Base-by-base conservation (phyloP, 2,797 vertebrate species). In the Leptatherina wallacei region DNA sequence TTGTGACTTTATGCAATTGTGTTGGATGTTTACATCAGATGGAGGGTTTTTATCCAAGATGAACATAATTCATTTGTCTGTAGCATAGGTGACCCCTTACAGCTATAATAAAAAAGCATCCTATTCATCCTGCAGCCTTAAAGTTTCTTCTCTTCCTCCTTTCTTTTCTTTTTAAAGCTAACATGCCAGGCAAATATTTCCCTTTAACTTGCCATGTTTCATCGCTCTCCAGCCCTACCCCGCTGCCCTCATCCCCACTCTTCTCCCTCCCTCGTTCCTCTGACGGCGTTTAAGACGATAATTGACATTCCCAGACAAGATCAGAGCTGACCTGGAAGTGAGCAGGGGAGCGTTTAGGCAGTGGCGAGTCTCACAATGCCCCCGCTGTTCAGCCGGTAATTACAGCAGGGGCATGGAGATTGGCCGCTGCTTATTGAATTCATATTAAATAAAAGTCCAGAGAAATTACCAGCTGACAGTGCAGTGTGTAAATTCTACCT, bases 261-360 rank as follows among this genome's bases (percentile, higher is more conserved):
- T 16, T 0, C 59, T 24, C 11, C 55, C 32, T 35, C 72, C 52
- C 42, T 51, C 44, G 69, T 80, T 89, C 80, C 84, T 82, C 70
- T 75, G 75, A 78, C 38, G 44, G 64, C 65, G 56, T 92, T 90
- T 80, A 90, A 92, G 87, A 84, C 54, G 82, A 91, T 93, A 94
- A 94, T 93, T 95, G 93, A 94, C 93, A 94, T 92, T 93, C 88
- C 89, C 80, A 84, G 90, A 93, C 89, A 92, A 93, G 92, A 95
- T 94, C 89, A 90, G 91, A 75, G 82, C 81, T 84, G 88, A 93
- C 89, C 89, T 89, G 86, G 82, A 91, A 90, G 89, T 57, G 84
- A 86, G 82, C 85, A 84, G 77, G 84, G 85, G 83, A 88, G 67
- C 83, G 56, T 92, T 95, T 91, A 92, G 85, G 77, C 74, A 38